Conservation (phyloP, 35 echinoderm and acorn worm genomes). For the Apostichopus japonicus region DNA sequence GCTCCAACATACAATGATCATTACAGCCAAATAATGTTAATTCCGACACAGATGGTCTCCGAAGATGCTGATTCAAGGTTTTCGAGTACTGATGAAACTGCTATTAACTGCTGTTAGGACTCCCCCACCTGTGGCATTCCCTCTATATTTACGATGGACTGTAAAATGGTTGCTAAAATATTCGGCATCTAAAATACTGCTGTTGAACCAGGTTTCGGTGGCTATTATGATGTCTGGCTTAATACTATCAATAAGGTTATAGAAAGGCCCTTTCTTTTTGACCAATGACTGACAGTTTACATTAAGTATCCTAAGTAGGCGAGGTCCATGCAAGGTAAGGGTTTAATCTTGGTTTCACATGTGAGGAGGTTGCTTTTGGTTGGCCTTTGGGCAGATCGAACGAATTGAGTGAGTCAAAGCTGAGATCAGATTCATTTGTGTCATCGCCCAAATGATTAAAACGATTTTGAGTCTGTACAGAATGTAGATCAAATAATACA, state of each 20-base stretch:
- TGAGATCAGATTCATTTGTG: slow-evolving; percentile 16
- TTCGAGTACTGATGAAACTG: neutral
- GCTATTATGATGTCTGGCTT: slow-evolving; percentile 75
- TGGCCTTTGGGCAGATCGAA: slow-evolving; percentile 14
- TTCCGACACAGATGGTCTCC: slow-evolving; percentile 4
- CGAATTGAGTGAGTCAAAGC: slow-evolving; percentile 24
- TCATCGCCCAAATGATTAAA: slow-evolving; percentile 8
- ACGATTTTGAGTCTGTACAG: neutral
- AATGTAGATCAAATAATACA: slow-evolving; percentile 60
- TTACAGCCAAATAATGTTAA: slow-evolving; percentile 55
- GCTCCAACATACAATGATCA: slow-evolving; percentile 22
- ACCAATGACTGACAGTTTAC: slow-evolving; percentile 66
- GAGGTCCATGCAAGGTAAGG: no score
- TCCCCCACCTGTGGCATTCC: slow-evolving; percentile 33
- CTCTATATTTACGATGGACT: slow-evolving; percentile 60
- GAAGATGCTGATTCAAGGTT: no score
- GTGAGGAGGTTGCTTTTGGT: slow-evolving; percentile 35
- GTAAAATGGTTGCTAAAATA: slow-evolving; percentile 63
- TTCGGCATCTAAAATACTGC: slow-evolving; percentile 56
- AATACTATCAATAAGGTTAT: slow-evolving; percentile 69
- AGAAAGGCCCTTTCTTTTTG: slow-evolving; percentile 64
- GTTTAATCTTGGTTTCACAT: no score
- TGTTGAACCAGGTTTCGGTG: slow-evolving; percentile 73
- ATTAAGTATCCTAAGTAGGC: neutral
- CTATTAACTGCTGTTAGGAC: slow-evolving; percentile 65